phyloP scores from a whole-genome alignment of 2,113 vertebrate genomes.

The Cyprinodon tularosa region DNA sequence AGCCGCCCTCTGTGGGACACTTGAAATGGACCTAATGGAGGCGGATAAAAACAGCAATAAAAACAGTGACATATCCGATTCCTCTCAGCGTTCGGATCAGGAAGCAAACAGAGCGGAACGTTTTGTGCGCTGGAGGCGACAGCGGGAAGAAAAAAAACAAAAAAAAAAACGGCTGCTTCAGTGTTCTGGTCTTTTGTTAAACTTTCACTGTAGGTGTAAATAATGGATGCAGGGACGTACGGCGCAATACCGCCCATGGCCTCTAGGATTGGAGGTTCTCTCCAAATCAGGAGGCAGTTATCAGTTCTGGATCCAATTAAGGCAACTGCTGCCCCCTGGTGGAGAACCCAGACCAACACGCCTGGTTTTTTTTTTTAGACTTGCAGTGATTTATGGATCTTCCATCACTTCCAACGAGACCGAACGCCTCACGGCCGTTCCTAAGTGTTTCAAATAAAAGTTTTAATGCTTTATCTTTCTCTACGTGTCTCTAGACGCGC shows the following conservation, averaged over 20 bases:
- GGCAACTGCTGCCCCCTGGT: neutral
- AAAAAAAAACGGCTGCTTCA: neutral
- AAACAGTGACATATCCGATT: constrained; percentile 20
- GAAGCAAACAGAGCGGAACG: neutral
- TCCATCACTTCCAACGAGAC: neutral
- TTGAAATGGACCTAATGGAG: constrained; percentile 56
- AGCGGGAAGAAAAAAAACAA: neutral
- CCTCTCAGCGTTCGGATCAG: constrained; percentile 39
- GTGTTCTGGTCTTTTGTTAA: neutral
- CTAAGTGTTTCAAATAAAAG: neutral
- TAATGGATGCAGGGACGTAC: no score
- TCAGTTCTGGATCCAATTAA: no score
- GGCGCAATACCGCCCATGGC: neutral
- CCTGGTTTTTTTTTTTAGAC: neutral
- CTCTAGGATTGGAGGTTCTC: neutral
- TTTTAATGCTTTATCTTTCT: neutral
- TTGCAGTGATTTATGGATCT: no score
- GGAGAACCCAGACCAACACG: neutral
- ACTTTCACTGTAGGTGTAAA: neutral
- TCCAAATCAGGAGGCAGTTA: neutral
- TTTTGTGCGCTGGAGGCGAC: neutral
- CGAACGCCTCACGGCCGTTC: neutral
- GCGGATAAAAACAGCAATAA: constrained; percentile 34
- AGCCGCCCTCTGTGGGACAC: constrained; percentile 23
- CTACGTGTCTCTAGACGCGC: no score